Evolutionary conservation across 2,797 vertebrate species (phyloP), one percentile per base, ranked within the genome.

Genomic region (Centroberyx gerrardi): DNA sequence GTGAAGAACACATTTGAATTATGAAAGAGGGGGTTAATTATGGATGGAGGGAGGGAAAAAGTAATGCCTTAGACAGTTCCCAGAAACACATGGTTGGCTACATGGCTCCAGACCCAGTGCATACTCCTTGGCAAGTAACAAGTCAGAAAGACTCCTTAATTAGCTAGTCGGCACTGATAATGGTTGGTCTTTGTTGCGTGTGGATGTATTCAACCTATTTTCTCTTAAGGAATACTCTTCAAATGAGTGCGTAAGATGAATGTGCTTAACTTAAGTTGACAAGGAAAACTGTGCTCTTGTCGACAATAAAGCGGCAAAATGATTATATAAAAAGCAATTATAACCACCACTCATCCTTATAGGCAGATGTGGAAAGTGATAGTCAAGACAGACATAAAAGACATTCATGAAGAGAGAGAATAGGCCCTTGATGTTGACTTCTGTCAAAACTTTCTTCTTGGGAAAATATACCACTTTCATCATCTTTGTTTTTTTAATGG

Each of bases 11-110:
- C 58, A 87, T 74, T 77, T 96, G 76, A 94, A 95, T 95, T 93
- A 94, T 95, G 88, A 87, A 95, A 90, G 51, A 74, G 66, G 55
- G 62, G 84, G 81, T 95, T 90, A 95, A 94, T 95, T 93, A 95
- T 94, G 89, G 72, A 95, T 94, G 89, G 84, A 80, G 80, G 74
- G 76, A 87, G 84, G 83, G 90, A 72, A 82, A 76, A 75, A 86
- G 86, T 72, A 89, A 90, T 87, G 89, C 89, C 91, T 90, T 68
- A 82, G 90, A 94, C 89, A 87, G 82, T 91, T 93, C 82, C 76
- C 74, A 78, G 89, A 92, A 90, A 92, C 86, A 90, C 89, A 86
- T 68, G 87, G 83, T 61, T 83, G 84, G 76, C 86, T 85, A 71
- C 80, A 82, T 66, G 83, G 87, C 74, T 69, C 36, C 38, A 73